These are phyloP conservation scores for Colostygia pectinataria DNA, from an alignment of 2,888 invertebrate genomes.

Conservation along the genomic window DNA sequence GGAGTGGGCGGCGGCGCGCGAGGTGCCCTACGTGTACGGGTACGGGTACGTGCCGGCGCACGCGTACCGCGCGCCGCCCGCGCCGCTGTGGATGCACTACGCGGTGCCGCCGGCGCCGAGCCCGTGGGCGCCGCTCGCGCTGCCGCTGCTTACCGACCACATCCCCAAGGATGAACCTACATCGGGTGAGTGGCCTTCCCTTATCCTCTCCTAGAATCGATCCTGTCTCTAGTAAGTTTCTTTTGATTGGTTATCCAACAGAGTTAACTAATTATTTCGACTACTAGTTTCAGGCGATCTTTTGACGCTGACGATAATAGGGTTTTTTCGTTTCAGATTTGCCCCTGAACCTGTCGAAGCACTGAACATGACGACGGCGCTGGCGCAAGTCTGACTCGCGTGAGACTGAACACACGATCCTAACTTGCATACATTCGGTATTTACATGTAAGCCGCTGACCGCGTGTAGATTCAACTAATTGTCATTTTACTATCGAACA, in stretches of 20 bases:
- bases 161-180: constrained; percentile 83
- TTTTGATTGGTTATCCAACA: too few relatives aligned
- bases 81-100: constrained; percentile 77
- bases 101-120: constrained; percentile 78
- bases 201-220: not conserved
- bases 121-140: constrained; percentile 80
- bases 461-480: constrained; percentile 34
- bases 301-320: too few relatives aligned
- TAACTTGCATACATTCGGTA: constrained; percentile 44
- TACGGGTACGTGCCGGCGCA: constrained; percentile 69
- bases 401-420: constrained; percentile 62
- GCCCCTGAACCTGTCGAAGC: constrained; percentile 95
- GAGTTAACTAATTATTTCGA: too few relatives aligned
- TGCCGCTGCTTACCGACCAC: constrained; percentile 74
- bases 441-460: constrained; percentile 32
- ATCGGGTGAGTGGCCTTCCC: constrained; percentile 67
- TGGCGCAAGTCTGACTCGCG: constrained; percentile 51
- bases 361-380: constrained; percentile 70
- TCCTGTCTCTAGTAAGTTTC: not conserved
- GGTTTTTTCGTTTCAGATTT: constrained; percentile 88
- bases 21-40: constrained; percentile 65
- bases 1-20: constrained; percentile 55
- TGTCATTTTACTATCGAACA: constrained; percentile 43
- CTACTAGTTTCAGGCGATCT: too few relatives aligned
- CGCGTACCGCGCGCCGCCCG: constrained; percentile 61